Conservation (phyloP, 2,888 invertebrate genomes). For the Lepas anatifera region DNA sequence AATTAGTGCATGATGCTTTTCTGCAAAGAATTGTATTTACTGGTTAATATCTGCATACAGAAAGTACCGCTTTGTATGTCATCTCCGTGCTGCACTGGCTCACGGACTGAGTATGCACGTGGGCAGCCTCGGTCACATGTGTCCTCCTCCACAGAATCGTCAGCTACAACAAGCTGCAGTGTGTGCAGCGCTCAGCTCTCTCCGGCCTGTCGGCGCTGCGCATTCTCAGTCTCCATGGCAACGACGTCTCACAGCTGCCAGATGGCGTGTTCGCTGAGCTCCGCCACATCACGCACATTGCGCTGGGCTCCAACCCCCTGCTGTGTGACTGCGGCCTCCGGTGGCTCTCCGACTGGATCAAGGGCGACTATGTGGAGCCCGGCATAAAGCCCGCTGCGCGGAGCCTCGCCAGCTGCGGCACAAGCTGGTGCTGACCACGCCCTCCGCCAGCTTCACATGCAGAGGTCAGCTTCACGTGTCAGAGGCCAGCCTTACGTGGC, state of each 20-base stretch:
- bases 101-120: no score
- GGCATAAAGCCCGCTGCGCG: conserved; percentile 91
- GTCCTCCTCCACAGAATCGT: conserved; percentile 49
- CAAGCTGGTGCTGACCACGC: conserved; percentile 85
- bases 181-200: conserved; percentile 76
- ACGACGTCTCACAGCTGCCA: conserved; percentile 91
- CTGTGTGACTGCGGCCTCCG: conserved; percentile 93
- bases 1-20: no score
- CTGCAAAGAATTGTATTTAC: no score
- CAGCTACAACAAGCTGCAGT: conserved; percentile 91
- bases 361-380: conserved; percentile 87
- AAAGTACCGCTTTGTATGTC: no score
- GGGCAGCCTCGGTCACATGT: no score
- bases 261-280: conserved; percentile 93
- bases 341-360: conserved; percentile 98
- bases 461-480: no score
- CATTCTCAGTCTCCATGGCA: conserved; percentile 88
- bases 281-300: conserved; percentile 91
- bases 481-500: no score
- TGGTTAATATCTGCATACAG: no score
- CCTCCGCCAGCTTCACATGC: conserved; percentile 67
- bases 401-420: conserved; percentile 81
- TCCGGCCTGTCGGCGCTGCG: conserved; percentile 75
- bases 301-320: conserved; percentile 89
- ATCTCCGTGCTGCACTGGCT: no score